A percentile compares a stretch with the other conserved stretches of the same genome.
These are phyloP conservation scores for Kuschelorhynchus macadamiae DNA, from an alignment of 2,888 invertebrate genomes.

Conservation along the genomic window DNA sequence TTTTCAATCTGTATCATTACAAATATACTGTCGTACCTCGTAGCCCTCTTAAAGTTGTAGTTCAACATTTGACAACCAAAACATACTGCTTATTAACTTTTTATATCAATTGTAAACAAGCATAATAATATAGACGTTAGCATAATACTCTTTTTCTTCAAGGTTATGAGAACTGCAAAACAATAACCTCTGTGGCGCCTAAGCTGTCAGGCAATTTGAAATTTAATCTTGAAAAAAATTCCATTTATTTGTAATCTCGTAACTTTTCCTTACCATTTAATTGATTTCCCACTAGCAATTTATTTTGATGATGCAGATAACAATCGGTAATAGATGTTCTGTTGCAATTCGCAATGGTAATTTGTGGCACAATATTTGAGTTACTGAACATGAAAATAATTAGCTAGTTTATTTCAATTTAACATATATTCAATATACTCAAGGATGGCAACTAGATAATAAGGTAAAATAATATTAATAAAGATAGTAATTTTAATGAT, in stretches of 20 bases:
- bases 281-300: constrained; percentile 17
- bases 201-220: constrained; percentile 32
- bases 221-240: constrained; percentile 30
- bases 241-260: constrained; percentile 14
- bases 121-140: constrained; percentile 13
- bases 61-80: no score
- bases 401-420: no score
- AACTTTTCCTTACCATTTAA: neutral
- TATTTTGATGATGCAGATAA: constrained; percentile 26
- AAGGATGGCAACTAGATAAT: no score
- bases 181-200: constrained; percentile 43
- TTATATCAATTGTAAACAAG: constrained; percentile 19
- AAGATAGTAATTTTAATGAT: no score
- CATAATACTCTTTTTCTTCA: constrained; percentile 25
- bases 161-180: constrained; percentile 43
- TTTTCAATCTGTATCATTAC: no score
- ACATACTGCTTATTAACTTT: neutral
- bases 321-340: neutral
- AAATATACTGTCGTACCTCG: no score
- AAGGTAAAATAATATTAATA: no score
- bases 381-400: no score
- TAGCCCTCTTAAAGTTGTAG: no score
- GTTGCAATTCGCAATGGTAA: no score
- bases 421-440: no score
- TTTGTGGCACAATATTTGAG: no score